Percentiles rank a stretch among this genome's conserved stretches.
Evolutionary conservation across 2,113 vertebrate genomes (phyloP).

Genomic region (Bubalus kerabau): DNA sequence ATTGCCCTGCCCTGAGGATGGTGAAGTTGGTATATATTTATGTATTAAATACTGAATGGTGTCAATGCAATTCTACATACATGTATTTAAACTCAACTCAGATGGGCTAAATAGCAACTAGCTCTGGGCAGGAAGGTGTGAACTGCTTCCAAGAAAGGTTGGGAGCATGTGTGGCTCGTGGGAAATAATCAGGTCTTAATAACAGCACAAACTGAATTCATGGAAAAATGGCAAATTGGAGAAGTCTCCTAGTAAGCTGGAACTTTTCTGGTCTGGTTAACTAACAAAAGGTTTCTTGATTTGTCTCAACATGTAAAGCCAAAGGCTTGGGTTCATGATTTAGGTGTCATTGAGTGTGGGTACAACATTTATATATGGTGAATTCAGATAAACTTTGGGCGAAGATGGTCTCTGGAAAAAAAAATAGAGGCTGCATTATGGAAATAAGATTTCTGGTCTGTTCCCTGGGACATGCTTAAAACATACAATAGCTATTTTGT

Average conservation of each 20-base stretch:
- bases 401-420: constrained; percentile 64
- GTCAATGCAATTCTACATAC: constrained; percentile 47
- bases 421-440: constrained; percentile 64
- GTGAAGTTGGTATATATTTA: constrained; percentile 55
- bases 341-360: constrained; percentile 66
- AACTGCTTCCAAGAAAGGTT: constrained; percentile 64
- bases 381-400: constrained; percentile 70
- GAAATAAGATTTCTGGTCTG: constrained; percentile 73
- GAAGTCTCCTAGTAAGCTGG: constrained; percentile 75
- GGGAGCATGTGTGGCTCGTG: constrained; percentile 68
- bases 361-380: constrained; percentile 55
- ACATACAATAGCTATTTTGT: constrained; percentile 58
- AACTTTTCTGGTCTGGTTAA: constrained; percentile 77
- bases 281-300: constrained; percentile 72
- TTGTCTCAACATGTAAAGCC: constrained; percentile 68
- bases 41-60: constrained; percentile 52
- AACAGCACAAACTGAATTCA: constrained; percentile 63
- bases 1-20: constrained; percentile 35
- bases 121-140: constrained; percentile 71
- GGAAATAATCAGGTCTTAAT: constrained; percentile 73
- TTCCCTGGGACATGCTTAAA: constrained; percentile 71
- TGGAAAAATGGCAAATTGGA: constrained; percentile 66
- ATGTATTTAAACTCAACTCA: constrained; percentile 32
- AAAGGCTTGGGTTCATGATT: constrained; percentile 70
- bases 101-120: constrained; percentile 56